These are phyloP conservation scores for Trichopria drosophilae DNA, from an alignment of 2,888 invertebrate species.

Conservation along the genomic window DNA sequence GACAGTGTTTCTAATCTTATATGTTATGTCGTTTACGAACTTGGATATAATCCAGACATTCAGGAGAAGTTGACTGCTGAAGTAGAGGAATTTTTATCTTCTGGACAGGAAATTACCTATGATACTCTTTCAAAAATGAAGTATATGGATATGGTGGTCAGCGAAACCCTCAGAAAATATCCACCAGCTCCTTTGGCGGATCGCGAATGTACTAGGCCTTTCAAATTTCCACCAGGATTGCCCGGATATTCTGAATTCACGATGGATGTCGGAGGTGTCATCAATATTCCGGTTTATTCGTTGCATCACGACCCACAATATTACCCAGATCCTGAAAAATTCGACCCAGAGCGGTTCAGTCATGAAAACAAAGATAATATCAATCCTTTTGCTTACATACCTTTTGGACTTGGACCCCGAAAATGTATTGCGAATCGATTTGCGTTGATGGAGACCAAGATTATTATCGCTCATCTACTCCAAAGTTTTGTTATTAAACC, in stretches of 20 bases:
- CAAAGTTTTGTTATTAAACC: slow-evolving; percentile 40
- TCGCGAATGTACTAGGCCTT: slow-evolving; percentile 44
- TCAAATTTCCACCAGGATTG: slow-evolving; percentile 42
- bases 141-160: slow-evolving; percentile 62
- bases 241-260: slow-evolving; percentile 43
- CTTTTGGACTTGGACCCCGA: slow-evolving; percentile 55
- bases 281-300: slow-evolving; percentile 48
- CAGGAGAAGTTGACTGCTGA: slow-evolving; percentile 57
- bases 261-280: slow-evolving; percentile 44
- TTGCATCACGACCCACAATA: slow-evolving; percentile 53
- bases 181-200: slow-evolving; percentile 44
- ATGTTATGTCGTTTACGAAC: slow-evolving; percentile 42
- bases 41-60: slow-evolving; percentile 54
- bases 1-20: slow-evolving; percentile 45
- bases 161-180: slow-evolving; percentile 46
- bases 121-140: slow-evolving; percentile 59
- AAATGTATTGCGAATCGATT: slow-evolving; percentile 52
- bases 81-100: slow-evolving; percentile 40
- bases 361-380: slow-evolving; percentile 47
- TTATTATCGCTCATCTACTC: slow-evolving; percentile 38
- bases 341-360: slow-evolving; percentile 56
- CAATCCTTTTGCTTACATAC: slow-evolving; percentile 48
- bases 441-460: slow-evolving; percentile 40
- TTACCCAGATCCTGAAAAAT: slow-evolving; percentile 54
- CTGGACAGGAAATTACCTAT: slow-evolving; percentile 54